Conservation (phyloP, 2,888 invertebrate genomes). For the Chesias legatella region DNA sequence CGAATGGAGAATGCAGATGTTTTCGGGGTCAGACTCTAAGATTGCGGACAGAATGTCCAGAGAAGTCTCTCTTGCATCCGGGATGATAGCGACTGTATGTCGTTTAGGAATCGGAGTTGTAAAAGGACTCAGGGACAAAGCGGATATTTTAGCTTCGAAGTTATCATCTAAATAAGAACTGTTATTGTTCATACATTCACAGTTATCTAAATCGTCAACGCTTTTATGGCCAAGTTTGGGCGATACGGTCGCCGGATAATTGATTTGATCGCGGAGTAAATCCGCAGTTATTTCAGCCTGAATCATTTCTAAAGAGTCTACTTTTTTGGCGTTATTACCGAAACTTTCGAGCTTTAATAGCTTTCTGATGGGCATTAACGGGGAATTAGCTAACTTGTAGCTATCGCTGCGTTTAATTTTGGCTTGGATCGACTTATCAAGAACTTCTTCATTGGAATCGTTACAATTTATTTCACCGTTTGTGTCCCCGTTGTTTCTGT, state of each 20-base stretch:
- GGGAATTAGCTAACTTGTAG: conserved; percentile 90
- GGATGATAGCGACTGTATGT: conserved; percentile 62
- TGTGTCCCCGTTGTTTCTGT: conserved; percentile 49
- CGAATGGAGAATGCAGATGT: conserved; percentile 61
- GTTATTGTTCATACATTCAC: conserved; percentile 52
- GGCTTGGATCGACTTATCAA: conserved; percentile 50
- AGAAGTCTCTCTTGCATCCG: conserved; percentile 61
- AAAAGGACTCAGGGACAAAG: conserved; percentile 68
- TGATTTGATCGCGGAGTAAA: conserved; percentile 84
- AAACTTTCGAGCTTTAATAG: conserved; percentile 76
- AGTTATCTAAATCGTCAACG: conserved; percentile 53
- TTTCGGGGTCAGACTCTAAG: conserved; percentile 72
- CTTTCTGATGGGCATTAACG: conserved; percentile 84
- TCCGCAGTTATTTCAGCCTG: conserved; percentile 82
- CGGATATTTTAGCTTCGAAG: conserved; percentile 64
- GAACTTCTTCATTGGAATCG: conserved; percentile 32
- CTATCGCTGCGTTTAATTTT: conserved; percentile 91
- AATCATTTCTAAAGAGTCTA: conserved; percentile 77
- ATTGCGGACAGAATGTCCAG: conserved; percentile 69
- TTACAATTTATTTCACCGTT: conserved; percentile 36
- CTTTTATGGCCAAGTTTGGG: conserved; percentile 71
- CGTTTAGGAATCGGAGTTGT: conserved; percentile 65
- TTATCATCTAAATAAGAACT: conserved; percentile 47
- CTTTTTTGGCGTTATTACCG: conserved; percentile 64
- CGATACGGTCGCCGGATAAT: conserved; percentile 84